Evolutionary conservation across 2,113 vertebrate species (phyloP).

Genomic region (Indicator maculatus): DNA sequence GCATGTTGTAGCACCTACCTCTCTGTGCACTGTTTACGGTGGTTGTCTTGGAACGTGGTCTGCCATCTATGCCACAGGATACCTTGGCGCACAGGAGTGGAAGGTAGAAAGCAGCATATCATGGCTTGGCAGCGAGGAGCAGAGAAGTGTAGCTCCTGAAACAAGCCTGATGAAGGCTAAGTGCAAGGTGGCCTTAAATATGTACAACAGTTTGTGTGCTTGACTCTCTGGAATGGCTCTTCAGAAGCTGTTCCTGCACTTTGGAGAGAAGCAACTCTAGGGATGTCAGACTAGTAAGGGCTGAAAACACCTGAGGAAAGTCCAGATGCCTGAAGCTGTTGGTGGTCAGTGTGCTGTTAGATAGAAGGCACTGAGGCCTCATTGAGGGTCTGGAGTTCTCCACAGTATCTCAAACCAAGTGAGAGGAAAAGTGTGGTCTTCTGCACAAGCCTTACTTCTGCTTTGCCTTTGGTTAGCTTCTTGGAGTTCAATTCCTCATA

Average conservation of each 20-base stretch:
- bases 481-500: not conserved
- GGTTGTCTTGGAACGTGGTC: not conserved
- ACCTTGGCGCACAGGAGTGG: not conserved
- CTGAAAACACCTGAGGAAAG: not conserved
- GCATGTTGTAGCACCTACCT: not conserved
- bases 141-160: not conserved
- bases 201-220: not conserved
- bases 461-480: constrained; percentile 35
- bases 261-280: constrained; percentile 29
- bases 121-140: not conserved
- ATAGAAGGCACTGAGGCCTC: not conserved
- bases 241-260: constrained; percentile 36
- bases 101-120: not conserved
- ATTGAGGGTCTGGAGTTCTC: not conserved
- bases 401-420: not conserved
- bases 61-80: not conserved
- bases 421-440: not conserved
- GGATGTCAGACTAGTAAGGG: constrained; percentile 5
- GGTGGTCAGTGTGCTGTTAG: not conserved
- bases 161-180: not conserved
- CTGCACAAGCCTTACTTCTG: constrained; percentile 17
- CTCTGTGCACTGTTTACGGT: not conserved
- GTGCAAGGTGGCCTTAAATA: not conserved
- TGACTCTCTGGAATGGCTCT: not conserved
- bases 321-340: not conserved